Percentiles rank a stretch among this genome's conserved stretches.
Evolutionary conservation across 1,140 invertebrate genomes (phyloP).

Genomic region (Leptoteleia sp.): DNA sequence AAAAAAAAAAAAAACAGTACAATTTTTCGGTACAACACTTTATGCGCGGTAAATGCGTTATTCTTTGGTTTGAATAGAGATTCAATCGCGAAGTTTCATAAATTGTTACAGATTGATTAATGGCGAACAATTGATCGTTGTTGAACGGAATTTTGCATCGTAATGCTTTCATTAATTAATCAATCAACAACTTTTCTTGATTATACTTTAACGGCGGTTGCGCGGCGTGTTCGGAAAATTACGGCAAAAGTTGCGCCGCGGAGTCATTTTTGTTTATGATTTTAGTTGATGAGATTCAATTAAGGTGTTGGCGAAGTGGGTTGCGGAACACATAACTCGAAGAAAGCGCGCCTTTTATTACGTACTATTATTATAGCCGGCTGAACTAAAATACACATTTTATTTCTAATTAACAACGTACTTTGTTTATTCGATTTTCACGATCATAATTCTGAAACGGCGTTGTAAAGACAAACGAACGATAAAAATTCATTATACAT

Average conservation of each 20-base stretch:
- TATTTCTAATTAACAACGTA: too few relatives aligned
- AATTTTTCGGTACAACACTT: too few relatives aligned
- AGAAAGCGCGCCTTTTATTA: not conserved
- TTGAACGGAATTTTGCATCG: conserved; percentile 32
- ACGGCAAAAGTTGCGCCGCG: not conserved
- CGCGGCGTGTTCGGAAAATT: not conserved
- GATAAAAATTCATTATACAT: too few relatives aligned
- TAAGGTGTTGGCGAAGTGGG: conserved; percentile 4
- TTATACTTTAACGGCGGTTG: conserved; percentile 4
- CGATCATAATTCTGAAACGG: too few relatives aligned
- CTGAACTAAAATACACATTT: too few relatives aligned
- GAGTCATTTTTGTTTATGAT: conserved; percentile 9
- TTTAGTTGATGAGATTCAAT: conserved; percentile 6
- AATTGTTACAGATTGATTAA: conserved; percentile 53
- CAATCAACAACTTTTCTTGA: conserved; percentile 20
- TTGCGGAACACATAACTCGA: conserved; percentile 1
- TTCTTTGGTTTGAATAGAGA: too few relatives aligned
- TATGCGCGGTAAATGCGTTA: conserved; percentile 12
- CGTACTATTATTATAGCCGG: not conserved
- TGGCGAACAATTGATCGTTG: conserved; percentile 45
- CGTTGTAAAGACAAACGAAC: too few relatives aligned
- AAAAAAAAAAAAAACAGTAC: too few relatives aligned
- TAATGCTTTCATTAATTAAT: conserved; percentile 40
- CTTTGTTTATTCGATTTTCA: too few relatives aligned
- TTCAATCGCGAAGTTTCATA: conserved; percentile 31